Evolutionary conservation across 2,113 vertebrate genomes (phyloP), one percentile per base, ranked within the genome.

Genomic region (Zeus faber): DNA sequence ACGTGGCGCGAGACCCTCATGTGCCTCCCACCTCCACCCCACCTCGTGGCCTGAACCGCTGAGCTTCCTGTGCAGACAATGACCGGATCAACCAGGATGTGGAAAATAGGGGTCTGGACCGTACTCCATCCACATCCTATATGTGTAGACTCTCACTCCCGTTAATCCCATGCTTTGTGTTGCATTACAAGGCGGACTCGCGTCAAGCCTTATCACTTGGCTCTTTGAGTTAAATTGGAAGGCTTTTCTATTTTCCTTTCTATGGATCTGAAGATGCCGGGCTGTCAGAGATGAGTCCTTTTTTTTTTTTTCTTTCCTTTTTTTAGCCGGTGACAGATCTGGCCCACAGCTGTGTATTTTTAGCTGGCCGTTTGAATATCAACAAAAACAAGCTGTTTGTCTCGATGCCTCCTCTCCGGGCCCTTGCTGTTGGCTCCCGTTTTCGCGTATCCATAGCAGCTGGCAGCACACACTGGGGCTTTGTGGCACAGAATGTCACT

Each of bases 281-380:
- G 47, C 44, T 69, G 69, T 68, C 67, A 67, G 43, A 55, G 50
- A 76, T 74, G 40, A 65, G 61, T 62, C 68, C 5, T 29, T 74
- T 83, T 82, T 29, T 29, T 4, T 4, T 29, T 29, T 4, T 5
- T 4, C 27, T 4, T 5, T 4, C 27, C 27, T 29, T 80, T 84
- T 74, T 79, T 77, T 79, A 79, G 65, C 54, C 37, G 45, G 58
- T 56, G 67, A 72, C 57, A 73, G 68, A 80, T 75, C 74, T 68
- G 44, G 25, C 58, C 61, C 47, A 20, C 62, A 49, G 68, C 29
- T 11, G 62, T 31, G 13, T 81, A 82, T 84, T 82, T 82, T 79
- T 78, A 78, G 72, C 24, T 13, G 2, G 10, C 53, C 52, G 67
- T 78, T 66, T 45, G 67, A 76, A 78, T 60, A 58, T 69, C 59